Base-by-base conservation (phyloP, 1,140 invertebrate species). In the Idris sp. region DNA sequence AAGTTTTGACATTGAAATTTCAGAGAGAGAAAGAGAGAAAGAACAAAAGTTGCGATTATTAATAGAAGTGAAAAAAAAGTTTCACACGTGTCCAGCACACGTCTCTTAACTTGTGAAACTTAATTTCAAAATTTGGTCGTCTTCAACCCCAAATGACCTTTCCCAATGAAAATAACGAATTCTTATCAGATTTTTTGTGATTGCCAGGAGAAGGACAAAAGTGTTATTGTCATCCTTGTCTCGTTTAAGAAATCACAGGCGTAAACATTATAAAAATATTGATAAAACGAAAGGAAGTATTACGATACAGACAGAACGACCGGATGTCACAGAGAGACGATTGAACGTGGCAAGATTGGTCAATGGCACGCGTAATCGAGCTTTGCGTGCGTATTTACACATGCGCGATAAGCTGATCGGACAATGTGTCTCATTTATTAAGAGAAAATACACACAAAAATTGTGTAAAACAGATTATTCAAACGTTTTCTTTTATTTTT, bases 361-460 rank as follows among this genome's bases (percentile, higher is more conserved):
- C 80, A 78, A 78, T 77, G 79, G 81, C 80, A 82, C 82, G 81
- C 78, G 78, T 76, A 78, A 83, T 81, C 80, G 78, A 77, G 77
- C 36, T 73, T 53, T 41, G 40, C 56, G 28, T 61, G 51, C 41
- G 67, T 79, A 74, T 74, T 78, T 78, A 77, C 73, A 75, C 71
- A 68, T 72, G 62, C 67, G 61, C 51, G 61, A 77, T 74, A 62
- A 72, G 49, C 62, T 62, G 71, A 71, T 79, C 64, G 48, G 59
- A 65, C 65, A 59, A 54, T 40, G 76, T 49, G 56, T 53, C 56
- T 33, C 76, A 72, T 64, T 78, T 74, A 80, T 74, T 33, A 30
- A 49, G 61, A 54, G 46, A 67, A 61, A 46, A 26, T 10, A 25
- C 8, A 33, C 16, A 61, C 30, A n/a, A n/a, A n/a, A n/a, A n/a